Evolutionary conservation across 2,113 vertebrate genomes (phyloP).

Genomic region (Seriola aureovittata): DNA sequence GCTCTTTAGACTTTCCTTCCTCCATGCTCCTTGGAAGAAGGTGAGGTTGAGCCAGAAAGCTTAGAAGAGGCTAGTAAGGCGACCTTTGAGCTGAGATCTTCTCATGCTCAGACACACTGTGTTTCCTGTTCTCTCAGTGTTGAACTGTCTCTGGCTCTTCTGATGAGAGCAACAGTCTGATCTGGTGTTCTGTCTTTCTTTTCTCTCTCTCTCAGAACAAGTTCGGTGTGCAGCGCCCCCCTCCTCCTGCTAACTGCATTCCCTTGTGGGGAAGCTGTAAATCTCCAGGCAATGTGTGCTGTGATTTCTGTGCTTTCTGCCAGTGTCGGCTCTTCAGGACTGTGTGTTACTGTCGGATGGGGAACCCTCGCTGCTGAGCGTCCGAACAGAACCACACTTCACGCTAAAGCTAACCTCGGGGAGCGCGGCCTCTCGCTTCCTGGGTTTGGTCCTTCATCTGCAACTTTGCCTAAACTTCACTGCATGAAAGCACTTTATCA

Average conservation of each 20-base stretch:
- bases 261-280: conserved; percentile 88
- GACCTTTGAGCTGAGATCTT: too few relatives aligned
- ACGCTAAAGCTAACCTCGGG: neutral
- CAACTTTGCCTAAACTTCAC: conserved; percentile 27
- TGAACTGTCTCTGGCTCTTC: too few relatives aligned
- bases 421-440: conserved; percentile 12
- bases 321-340: conserved; percentile 90
- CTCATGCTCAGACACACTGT: too few relatives aligned
- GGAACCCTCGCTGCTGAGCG: conserved; percentile 87
- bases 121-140: too few relatives aligned
- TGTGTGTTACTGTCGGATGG: conserved; percentile 87
- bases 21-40: too few relatives aligned
- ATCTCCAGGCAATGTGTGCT: conserved; percentile 84
- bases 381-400: neutral
- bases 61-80: too few relatives aligned
- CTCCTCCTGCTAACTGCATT: conserved; percentile 85
- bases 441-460: neutral
- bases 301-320: conserved; percentile 89
- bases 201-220: conserved; percentile 63
- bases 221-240: conserved; percentile 62
- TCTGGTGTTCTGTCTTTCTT: neutral
- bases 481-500: conserved; percentile 73
- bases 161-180: neutral
- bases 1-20: too few relatives aligned
- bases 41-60: too few relatives aligned